Evolutionary conservation across 2,888 invertebrate genomes (phyloP).

Genomic region (Lasioglossum villosulum): DNA sequence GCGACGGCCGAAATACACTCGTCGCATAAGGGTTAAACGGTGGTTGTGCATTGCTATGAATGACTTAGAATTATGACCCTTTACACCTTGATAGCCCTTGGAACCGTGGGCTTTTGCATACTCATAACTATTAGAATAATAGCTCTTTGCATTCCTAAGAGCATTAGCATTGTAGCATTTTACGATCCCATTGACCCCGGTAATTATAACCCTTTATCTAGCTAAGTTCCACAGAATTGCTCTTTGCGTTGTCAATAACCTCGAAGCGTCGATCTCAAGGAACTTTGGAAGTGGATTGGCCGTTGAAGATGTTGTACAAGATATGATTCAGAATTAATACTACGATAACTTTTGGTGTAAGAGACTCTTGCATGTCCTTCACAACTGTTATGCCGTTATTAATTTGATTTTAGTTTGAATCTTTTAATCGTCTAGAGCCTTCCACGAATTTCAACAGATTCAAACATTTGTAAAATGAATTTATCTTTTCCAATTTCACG

Average conservation of each 20-base stretch:
- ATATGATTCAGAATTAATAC: not conserved
- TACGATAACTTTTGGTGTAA: not conserved
- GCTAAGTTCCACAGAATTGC: not conserved
- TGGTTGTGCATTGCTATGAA: not conserved
- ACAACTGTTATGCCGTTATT: not conserved
- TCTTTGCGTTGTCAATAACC: not conserved
- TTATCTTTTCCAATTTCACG: no score
- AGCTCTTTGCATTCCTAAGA: constrained; percentile 35
- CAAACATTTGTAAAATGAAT: no score
- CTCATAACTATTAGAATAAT: not conserved
- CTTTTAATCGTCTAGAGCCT: no score
- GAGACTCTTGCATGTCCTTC: not conserved
- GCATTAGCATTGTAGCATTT: not conserved
- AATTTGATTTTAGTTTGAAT: not conserved
- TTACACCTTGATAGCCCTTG: not conserved
- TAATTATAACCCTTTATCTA: not conserved
- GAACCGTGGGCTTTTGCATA: not conserved
- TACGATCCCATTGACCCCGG: not conserved
- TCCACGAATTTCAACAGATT: no score
- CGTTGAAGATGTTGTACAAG: not conserved
- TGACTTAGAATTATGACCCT: not conserved
- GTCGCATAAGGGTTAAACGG: not conserved
- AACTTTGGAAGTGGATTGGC: not conserved
- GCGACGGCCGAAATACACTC: no score
- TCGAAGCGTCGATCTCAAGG: not conserved